These are phyloP conservation scores for Notolepis coatsorum DNA, from an alignment of 2,797 vertebrate species.

Conservation along the genomic window DNA sequence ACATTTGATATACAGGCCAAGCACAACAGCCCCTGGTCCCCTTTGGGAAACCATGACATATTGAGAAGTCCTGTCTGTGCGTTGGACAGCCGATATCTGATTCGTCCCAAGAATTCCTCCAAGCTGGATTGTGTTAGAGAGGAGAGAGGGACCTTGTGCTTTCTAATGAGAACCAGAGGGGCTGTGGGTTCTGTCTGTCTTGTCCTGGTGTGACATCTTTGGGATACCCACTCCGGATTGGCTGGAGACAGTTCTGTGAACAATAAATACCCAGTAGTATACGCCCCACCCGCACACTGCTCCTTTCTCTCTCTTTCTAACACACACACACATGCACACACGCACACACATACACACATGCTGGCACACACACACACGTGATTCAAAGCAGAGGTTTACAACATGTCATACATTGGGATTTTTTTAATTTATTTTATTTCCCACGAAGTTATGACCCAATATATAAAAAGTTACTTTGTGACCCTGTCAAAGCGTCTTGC, in stretches of 20 bases:
- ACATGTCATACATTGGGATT: no score
- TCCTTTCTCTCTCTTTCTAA: background rate
- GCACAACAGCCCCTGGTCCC: slow-evolving; percentile 32
- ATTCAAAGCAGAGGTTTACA: no score
- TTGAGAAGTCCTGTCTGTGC: slow-evolving; percentile 36
- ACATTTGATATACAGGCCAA: slow-evolving; percentile 28
- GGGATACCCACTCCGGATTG: slow-evolving; percentile 23
- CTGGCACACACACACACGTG: background rate
- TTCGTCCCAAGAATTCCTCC: slow-evolving; percentile 45
- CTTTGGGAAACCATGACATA: slow-evolving; percentile 61
- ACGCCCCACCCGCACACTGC: background rate
- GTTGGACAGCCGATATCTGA: slow-evolving; percentile 44
- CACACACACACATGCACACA: slow-evolving; percentile 6
- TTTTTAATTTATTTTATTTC: no score
- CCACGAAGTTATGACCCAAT: no score
- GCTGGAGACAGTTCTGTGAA: slow-evolving; percentile 35
- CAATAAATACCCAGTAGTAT: slow-evolving; percentile 36
- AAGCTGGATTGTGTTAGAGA: slow-evolving; percentile 47
- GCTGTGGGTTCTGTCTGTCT: slow-evolving; percentile 33
- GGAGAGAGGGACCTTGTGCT: slow-evolving; percentile 31
- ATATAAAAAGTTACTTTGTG: no score
- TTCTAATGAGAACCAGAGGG: slow-evolving; percentile 67
- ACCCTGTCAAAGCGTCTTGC: no score
- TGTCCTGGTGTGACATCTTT: slow-evolving; percentile 29
- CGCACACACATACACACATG: background rate